A percentile compares a stretch with the other conserved stretches of the same genome.
Conservation (phyloP, 2,797 vertebrate genomes). For the Eremophila alpestris region DNA sequence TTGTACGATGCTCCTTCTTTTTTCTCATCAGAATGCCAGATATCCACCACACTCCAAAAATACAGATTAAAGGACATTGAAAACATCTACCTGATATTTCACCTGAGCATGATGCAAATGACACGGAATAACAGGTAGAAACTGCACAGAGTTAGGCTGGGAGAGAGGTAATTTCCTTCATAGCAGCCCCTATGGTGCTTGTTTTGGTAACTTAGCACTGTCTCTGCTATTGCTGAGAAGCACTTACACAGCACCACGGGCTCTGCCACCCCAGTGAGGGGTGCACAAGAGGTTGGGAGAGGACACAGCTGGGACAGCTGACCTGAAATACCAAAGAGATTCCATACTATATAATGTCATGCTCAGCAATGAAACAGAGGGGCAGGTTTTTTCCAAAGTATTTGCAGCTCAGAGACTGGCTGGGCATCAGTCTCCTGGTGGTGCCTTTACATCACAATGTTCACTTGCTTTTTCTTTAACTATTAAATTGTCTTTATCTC, state of each 20-base stretch:
- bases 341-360: neutral
- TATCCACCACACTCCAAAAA: neutral
- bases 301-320: constrained; percentile 60
- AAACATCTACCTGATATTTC: neutral
- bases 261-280: neutral
- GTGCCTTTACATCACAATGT: neutral
- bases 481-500: neutral
- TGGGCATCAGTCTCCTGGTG: neutral
- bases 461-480: neutral
- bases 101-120: neutral
- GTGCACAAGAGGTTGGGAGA: neutral
- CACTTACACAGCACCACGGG: neutral
- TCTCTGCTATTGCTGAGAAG: neutral
- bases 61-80: neutral
- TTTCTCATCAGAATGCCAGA: neutral
- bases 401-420: neutral
- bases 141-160: neutral
- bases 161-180: neutral
- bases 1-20: neutral
- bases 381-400: neutral
- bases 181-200: neutral
- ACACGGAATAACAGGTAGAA: neutral
- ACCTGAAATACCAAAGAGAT: constrained; percentile 40
- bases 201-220: neutral
- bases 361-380: neutral